These are phyloP conservation scores for Hemicentrotus pulcherrimus DNA, from an alignment of 35 echinoderm and acorn worm genomes.

Conservation along the genomic window DNA sequence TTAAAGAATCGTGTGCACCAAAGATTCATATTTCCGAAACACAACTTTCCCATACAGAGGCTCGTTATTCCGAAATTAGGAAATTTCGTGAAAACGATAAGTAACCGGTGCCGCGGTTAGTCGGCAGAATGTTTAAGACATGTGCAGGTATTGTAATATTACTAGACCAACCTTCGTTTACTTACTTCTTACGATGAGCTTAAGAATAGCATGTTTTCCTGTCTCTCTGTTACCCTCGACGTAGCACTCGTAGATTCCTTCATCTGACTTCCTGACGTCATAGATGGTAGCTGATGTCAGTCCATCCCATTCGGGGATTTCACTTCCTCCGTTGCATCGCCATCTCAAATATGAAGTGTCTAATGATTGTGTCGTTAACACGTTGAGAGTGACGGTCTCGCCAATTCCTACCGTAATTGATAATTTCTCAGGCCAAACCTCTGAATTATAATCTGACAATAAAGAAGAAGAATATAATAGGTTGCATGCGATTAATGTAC, in stretches of 20 bases:
- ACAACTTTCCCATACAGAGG: no score
- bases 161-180: not conserved
- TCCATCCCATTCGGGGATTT: slow-evolving; percentile 50
- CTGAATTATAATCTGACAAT: slow-evolving; percentile 18
- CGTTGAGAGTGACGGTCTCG: slow-evolving; percentile 26
- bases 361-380: not conserved
- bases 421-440: slow-evolving; percentile 32
- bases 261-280: slow-evolving; percentile 51
- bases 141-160: no score
- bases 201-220: slow-evolving; percentile 52
- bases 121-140: no score
- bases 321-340: slow-evolving; percentile 51
- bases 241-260: slow-evolving; percentile 78
- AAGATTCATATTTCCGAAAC: no score
- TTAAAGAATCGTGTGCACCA: no score
- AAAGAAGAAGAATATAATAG: no score
- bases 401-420: slow-evolving; percentile 21
- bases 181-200: slow-evolving; percentile 72
- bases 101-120: no score
- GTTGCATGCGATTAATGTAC: no score
- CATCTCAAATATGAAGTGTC: slow-evolving; percentile 31
- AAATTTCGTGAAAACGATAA: no score
- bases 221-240: not conserved
- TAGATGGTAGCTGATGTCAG: not conserved
- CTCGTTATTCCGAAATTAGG: no score